Conservation (phyloP, 2,797 vertebrate species). For the Hyperoplus lanceolatus region DNA sequence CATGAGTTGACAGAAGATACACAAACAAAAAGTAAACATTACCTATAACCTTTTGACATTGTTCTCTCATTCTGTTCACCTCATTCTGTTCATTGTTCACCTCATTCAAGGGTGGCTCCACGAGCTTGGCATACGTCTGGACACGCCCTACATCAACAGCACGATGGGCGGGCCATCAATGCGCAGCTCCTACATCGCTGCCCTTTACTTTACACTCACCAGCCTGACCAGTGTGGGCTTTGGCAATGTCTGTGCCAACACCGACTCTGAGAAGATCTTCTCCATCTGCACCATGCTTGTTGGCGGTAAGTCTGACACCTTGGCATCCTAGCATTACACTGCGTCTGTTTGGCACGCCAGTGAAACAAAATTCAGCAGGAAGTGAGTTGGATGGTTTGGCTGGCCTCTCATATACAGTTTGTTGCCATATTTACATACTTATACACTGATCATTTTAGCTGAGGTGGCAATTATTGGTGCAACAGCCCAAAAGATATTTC, state of each 20-base stretch:
- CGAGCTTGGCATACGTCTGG: constrained; percentile 94
- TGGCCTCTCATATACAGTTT: constrained; percentile 56
- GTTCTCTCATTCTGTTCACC: constrained; percentile 7
- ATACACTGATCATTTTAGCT: constrained; percentile 55
- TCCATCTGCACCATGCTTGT: constrained; percentile 99
- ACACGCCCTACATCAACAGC: constrained; percentile 93
- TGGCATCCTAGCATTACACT: constrained; percentile 43
- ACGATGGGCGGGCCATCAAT: constrained; percentile 93
- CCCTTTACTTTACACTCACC: constrained; percentile 98
- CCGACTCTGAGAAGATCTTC: constrained; percentile 97
- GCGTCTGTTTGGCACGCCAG: constrained; percentile 34
- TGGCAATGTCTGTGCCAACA: constrained; percentile 98
- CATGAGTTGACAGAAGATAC: constrained; percentile 17
- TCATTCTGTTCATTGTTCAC: constrained; percentile 6
- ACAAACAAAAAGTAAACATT: constrained; percentile 8
- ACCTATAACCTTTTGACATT: constrained; percentile 21
- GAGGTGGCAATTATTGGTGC: constrained; percentile 48
- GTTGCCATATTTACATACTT: constrained; percentile 39
- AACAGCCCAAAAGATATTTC: constrained; percentile 30
- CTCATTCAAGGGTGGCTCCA: constrained; percentile 92
- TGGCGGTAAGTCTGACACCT: constrained; percentile 86
- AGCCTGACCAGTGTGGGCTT: constrained; percentile 97
- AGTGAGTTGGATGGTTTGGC: constrained; percentile 48
- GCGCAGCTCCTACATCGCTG: constrained; percentile 95
- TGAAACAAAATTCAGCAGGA: constrained; percentile 46